These are phyloP conservation scores for Cosmopolites sordidus DNA, from an alignment of 2,888 invertebrate species.

Conservation along the genomic window DNA sequence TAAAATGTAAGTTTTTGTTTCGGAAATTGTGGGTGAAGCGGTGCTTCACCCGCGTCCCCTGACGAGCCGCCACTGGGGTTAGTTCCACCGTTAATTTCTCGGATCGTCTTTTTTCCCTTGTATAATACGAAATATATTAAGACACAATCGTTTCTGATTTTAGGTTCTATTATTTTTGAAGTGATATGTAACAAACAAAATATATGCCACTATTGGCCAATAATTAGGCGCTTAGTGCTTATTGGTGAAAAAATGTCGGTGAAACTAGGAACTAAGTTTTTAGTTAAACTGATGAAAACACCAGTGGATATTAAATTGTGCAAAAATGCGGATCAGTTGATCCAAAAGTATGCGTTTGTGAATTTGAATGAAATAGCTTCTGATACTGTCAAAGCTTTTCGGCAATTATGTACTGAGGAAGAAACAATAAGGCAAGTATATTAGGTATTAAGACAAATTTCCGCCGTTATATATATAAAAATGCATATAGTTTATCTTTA, in stretches of 20 bases:
- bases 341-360: conserved; percentile 21
- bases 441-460: too few species aligned
- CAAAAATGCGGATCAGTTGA: conserved; percentile 25
- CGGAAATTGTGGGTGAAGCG: too few species aligned
- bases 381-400: conserved; percentile 12
- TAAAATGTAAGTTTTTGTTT: too few species aligned
- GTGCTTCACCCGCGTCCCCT: too few species aligned
- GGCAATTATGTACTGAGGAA: conserved; percentile 3
- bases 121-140: too few species aligned
- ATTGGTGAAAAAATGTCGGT: conserved; percentile 21
- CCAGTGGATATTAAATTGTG: conserved; percentile 21
- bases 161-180: conserved; percentile 24
- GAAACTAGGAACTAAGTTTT: conserved; percentile 17
- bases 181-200: conserved; percentile 15
- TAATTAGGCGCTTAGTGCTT: conserved; percentile 21
- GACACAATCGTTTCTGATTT: too few species aligned
- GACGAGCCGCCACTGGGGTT: too few species aligned
- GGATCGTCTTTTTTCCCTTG: too few species aligned
- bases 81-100: too few species aligned
- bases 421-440: not conserved
- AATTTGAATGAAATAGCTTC: conserved; percentile 9
- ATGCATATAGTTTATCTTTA: too few species aligned
- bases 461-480: too few species aligned
- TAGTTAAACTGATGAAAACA: conserved; percentile 14
- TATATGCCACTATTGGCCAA: conserved; percentile 26